Evolutionary conservation across 2,113 vertebrate species (phyloP).

Genomic region (Notechis scutatus): DNA sequence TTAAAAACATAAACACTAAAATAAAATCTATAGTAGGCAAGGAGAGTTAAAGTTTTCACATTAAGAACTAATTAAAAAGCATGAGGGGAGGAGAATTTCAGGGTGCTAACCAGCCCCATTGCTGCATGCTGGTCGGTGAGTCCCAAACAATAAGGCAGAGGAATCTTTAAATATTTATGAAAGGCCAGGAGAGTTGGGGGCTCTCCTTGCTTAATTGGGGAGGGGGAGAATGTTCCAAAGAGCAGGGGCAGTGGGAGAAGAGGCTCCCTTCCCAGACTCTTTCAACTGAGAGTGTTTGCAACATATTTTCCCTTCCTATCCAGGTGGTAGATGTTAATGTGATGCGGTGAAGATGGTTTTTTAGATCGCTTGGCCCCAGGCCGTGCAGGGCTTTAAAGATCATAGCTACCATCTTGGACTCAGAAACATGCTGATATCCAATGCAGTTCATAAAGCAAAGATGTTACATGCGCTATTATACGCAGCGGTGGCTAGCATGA

Average conservation of each 20-base stretch:
- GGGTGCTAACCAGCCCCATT: neutral
- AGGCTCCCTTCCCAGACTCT: neutral
- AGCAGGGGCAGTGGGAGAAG: neutral
- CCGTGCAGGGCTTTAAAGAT: neutral
- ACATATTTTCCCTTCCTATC: too few species aligned
- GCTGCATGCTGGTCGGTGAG: neutral
- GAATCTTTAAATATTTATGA: neutral
- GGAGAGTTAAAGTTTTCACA: neutral
- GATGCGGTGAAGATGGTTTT: neutral
- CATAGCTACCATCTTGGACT: neutral
- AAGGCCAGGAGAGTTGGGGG: neutral
- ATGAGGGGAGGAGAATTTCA: neutral
- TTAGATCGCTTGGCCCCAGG: neutral
- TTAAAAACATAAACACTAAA: neutral
- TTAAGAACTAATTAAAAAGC: neutral
- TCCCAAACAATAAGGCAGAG: neutral
- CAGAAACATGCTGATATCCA: neutral
- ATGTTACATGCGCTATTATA: neutral
- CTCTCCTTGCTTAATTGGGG: neutral
- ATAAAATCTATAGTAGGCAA: neutral
- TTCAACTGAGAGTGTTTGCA: too few species aligned
- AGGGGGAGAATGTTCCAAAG: neutral
- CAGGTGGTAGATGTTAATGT: neutral
- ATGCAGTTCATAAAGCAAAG: neutral
- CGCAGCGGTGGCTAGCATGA: neutral